These are phyloP conservation scores for Dryococelus australis DNA, from an alignment of 2,888 invertebrate genomes.

Conservation along the genomic window DNA sequence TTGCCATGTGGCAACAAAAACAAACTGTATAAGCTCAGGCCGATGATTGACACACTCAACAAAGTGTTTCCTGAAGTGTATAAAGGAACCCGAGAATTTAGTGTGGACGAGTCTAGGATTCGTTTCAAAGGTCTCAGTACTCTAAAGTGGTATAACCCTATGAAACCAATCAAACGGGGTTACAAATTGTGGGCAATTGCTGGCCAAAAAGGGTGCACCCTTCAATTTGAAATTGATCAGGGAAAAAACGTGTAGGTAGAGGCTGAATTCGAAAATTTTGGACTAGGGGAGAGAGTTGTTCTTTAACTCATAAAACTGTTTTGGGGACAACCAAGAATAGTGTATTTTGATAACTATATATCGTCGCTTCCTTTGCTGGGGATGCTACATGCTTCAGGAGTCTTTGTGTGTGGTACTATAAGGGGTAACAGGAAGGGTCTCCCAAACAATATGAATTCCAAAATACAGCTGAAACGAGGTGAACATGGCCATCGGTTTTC, in stretches of 20 bases:
- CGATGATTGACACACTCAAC: slow-evolving; percentile 36
- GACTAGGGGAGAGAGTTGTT: slow-evolving; percentile 41
- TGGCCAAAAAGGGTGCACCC: slow-evolving; percentile 45
- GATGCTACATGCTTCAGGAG: slow-evolving; percentile 41
- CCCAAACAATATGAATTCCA: slow-evolving; percentile 21
- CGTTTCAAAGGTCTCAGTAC: slow-evolving; percentile 34
- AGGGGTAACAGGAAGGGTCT: slow-evolving; percentile 38
- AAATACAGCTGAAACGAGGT: slow-evolving; percentile 18
- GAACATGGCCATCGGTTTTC: slow-evolving; percentile 30
- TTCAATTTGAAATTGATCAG: slow-evolving; percentile 46
- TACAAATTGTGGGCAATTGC: slow-evolving; percentile 42
- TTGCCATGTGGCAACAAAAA: slow-evolving; percentile 28
- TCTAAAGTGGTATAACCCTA: slow-evolving; percentile 47
- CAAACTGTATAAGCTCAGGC: slow-evolving; percentile 39
- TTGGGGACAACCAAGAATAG: slow-evolving; percentile 40
- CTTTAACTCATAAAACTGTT: slow-evolving; percentile 42
- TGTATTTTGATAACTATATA: slow-evolving; percentile 35
- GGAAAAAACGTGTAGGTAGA: not conserved
- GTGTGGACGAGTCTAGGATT: slow-evolving; percentile 38
- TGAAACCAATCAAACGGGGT: slow-evolving; percentile 46
- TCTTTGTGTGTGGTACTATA: slow-evolving; percentile 47
- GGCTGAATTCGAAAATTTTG: not conserved
- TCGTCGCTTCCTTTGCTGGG: slow-evolving; percentile 44
- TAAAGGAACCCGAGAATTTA: slow-evolving; percentile 35
- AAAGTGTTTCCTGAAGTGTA: slow-evolving; percentile 34